These are phyloP conservation scores for Cassiopea andromeda DNA, from an alignment of 30 jellyfish, hydroid and myxozoan genomes.

Conservation along the genomic window DNA sequence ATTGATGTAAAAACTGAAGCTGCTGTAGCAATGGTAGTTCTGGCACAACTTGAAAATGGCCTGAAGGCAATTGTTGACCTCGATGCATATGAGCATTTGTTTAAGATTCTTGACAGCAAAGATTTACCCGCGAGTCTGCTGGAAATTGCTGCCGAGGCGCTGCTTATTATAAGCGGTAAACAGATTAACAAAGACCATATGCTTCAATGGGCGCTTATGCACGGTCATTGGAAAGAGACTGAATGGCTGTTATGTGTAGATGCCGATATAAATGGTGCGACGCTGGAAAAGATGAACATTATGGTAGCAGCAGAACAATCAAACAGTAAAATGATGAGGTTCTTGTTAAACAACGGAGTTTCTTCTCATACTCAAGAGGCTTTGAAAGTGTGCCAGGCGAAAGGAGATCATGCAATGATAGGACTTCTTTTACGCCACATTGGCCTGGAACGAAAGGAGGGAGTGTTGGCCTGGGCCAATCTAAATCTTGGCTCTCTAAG, in stretches of 20 bases:
- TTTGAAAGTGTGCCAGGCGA: constrained; percentile 49
- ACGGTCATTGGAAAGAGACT: constrained; percentile 51
- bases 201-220: constrained; percentile 80
- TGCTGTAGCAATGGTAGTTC: constrained; percentile 74
- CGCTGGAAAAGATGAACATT: constrained; percentile 51
- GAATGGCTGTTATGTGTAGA: constrained; percentile 78
- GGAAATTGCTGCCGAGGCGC: constrained; percentile 67
- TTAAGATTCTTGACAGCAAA: constrained; percentile 50
- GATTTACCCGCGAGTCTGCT: constrained; percentile 34
- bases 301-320: constrained; percentile 67
- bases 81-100: constrained; percentile 66
- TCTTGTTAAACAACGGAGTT: constrained; percentile 62
- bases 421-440: constrained; percentile 79
- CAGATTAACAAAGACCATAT: constrained; percentile 67
- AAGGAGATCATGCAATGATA: constrained; percentile 36
- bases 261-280: constrained; percentile 81
- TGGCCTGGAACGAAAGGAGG: constrained; percentile 81
- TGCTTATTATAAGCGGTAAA: constrained; percentile 47
- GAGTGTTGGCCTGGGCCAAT: constrained; percentile 88
- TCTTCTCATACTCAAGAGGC: constrained; percentile 69
- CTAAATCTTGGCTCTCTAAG: constrained; percentile 58
- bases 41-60: constrained; percentile 69
- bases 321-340: constrained; percentile 53
- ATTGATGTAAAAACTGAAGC: constrained; percentile 78
- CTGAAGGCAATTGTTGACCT: constrained; percentile 53